Evolutionary conservation across 1,140 invertebrate species (phyloP), one percentile per base, ranked within the genome.

Genomic region (Metopolophium dirhodum): DNA sequence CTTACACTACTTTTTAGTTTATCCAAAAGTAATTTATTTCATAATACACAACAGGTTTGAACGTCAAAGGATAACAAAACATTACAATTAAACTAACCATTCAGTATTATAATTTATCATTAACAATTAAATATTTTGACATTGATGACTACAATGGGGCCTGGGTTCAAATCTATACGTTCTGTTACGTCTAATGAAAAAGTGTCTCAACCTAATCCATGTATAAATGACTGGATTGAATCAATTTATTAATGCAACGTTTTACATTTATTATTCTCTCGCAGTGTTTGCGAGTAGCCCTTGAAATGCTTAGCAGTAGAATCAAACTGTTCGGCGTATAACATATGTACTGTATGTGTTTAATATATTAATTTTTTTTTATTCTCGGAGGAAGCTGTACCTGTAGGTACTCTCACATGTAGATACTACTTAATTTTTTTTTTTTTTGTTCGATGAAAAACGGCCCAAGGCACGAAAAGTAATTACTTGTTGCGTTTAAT

Each of bases 401-500:
- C n/a, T 45, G 11, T 47, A n/a, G 30, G 14, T 68, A 68, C 61
- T n/a, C 61, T 68, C 30, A 68, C 61, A n/a, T 68, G 61, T n/a
- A 68, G 61, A n/a, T 49, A 87, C 41, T 30, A 22, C 41, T 57
- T 37, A 37, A 37, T 37, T 61, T 61, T 77, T 77, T 37, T 77
- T 77, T 37, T 83, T 83, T 93, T 85, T 86, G 68, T 85, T 93
- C 77, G 77, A 93, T 93, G 77, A 85, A 93, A 93, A 93, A 93
- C 82, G 77, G 47, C 91, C 49, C 22, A 37, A 85, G 91, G 82
- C 91, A 93, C 82, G 49, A 85, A 93, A 93, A 54, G 82, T 93
- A 93, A 93, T 93, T 93, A 91, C 37, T 77, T 49, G 47, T 82
- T 83, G 35, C 91, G 77, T 93, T 93, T 93, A 93, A 93, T 57